Evolutionary conservation across 1,140 invertebrate species (phyloP).

Genomic region (Danaus plexippus): DNA sequence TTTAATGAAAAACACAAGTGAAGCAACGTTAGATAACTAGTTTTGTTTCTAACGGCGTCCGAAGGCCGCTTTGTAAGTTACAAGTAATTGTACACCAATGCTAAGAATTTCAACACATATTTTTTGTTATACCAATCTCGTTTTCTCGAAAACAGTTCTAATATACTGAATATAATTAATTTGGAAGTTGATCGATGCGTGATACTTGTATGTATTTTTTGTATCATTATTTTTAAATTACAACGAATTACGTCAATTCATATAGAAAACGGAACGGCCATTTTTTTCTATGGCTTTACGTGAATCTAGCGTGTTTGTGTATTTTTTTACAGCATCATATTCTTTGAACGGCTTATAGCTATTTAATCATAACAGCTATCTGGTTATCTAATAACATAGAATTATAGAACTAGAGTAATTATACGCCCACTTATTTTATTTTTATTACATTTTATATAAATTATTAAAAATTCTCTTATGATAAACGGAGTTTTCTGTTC

Average conservation of each 20-base stretch:
- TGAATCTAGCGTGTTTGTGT: conserved; percentile 44
- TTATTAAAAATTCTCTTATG: conserved; percentile 12
- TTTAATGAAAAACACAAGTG: background rate
- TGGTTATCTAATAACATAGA: conserved; percentile 39
- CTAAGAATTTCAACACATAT: conserved; percentile 58
- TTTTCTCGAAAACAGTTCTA: conserved; percentile 68
- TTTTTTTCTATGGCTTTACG: conserved; percentile 52
- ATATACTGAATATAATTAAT: conserved; percentile 67
- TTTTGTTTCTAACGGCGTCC: conserved; percentile 23
- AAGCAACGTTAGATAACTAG: background rate
- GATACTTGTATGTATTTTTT: conserved; percentile 42
- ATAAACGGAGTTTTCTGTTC: conserved; percentile 32
- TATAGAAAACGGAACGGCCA: conserved; percentile 40
- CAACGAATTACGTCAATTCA: conserved; percentile 56
- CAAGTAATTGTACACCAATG: conserved; percentile 60
- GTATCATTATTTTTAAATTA: conserved; percentile 64
- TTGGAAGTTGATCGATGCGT: conserved; percentile 63
- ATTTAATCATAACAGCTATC: conserved; percentile 34
- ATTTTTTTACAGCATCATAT: conserved; percentile 38
- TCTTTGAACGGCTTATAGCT: conserved; percentile 25
- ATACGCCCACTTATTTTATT: conserved; percentile 18
- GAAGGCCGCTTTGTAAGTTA: conserved; percentile 58
- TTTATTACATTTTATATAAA: conserved; percentile 19
- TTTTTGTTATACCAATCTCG: conserved; percentile 59
- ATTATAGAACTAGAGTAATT: conserved; percentile 39